phyloP scores from a whole-genome alignment of 2,113 vertebrate genomes.

The Neotragus moschatus region DNA sequence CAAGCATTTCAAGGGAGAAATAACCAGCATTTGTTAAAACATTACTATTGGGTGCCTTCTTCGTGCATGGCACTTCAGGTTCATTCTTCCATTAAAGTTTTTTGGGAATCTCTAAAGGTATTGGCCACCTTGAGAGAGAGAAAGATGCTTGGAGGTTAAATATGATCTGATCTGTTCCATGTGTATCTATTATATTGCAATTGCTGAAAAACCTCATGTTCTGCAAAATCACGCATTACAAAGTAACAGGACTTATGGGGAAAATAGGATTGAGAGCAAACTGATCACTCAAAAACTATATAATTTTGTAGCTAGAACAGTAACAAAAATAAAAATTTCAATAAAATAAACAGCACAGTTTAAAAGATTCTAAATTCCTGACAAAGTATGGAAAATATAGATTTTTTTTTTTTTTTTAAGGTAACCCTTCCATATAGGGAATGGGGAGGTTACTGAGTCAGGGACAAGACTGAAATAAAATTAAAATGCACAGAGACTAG shows the following conservation, averaged over 20 bases:
- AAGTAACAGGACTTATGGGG: not conserved
- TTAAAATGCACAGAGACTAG: slow-evolving; percentile 4
- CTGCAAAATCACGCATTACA: not conserved
- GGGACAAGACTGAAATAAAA: not conserved
- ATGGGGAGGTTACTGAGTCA: not conserved
- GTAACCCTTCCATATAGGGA: not conserved
- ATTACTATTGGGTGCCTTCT: not conserved
- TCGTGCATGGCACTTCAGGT: not conserved
- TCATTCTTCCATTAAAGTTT: slow-evolving; percentile 11
- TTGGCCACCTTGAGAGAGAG: not conserved
- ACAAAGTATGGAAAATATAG: not conserved
- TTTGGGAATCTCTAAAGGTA: not conserved
- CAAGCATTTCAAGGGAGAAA: slow-evolving; percentile 15
- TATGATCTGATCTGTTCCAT: not conserved
- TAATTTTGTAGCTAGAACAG: not conserved
- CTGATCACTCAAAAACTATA: not conserved
- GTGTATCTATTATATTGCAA: not conserved
- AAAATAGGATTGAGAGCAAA: not conserved
- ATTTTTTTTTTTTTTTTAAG: not conserved
- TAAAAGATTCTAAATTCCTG: slow-evolving; percentile 11
- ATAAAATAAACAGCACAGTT: not conserved
- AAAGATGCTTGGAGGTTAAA: not conserved
- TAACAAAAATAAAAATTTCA: not conserved
- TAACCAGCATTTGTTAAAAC: slow-evolving; percentile 19
- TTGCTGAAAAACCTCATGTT: not conserved